Percentiles rank a stretch among this genome's conserved stretches.
phyloP scores from a whole-genome alignment of 92 coral and sea anemone genomes.

The Umimayanthus chanpuru region DNA sequence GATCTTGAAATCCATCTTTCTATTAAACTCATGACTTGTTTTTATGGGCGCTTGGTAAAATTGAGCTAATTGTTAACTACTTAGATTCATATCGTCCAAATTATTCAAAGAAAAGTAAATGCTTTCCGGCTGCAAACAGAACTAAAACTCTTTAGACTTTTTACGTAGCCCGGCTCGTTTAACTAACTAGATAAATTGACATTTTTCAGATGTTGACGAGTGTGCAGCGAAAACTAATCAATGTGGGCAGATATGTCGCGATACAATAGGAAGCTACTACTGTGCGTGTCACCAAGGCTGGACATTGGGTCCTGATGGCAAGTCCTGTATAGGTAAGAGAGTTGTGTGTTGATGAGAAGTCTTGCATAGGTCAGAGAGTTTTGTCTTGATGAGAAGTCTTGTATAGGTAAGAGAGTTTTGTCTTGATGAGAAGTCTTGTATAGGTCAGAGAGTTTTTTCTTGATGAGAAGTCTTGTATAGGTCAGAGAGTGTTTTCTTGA shows the following conservation, averaged over 20 bases:
- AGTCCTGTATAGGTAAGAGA: slow-evolving; percentile 45
- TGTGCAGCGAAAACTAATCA: slow-evolving; percentile 79
- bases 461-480: no score
- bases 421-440: no score
- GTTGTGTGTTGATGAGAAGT: slow-evolving; percentile 63
- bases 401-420: no score
- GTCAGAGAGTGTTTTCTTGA: no score
- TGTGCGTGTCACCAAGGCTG: slow-evolving; percentile 94
- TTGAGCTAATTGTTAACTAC: not conserved
- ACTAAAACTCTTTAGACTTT: not conserved
- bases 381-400: no score
- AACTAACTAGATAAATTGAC: not conserved
- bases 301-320: slow-evolving; percentile 69
- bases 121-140: not conserved
- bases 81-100: no score
- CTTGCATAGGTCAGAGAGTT: not conserved
- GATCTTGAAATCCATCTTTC: not conserved
- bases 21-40: not conserved
- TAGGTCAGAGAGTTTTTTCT: no score
- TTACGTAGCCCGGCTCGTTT: no score
- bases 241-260: slow-evolving; percentile 89
- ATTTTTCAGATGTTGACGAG: slow-evolving; percentile 77
- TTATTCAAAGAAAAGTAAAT: not conserved
- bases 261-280: slow-evolving; percentile 85
- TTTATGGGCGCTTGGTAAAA: not conserved